Percentiles rank a stretch among this genome's conserved stretches.
Conservation (phyloP, 2,113 vertebrate species). For the Cromileptes altivelis region DNA sequence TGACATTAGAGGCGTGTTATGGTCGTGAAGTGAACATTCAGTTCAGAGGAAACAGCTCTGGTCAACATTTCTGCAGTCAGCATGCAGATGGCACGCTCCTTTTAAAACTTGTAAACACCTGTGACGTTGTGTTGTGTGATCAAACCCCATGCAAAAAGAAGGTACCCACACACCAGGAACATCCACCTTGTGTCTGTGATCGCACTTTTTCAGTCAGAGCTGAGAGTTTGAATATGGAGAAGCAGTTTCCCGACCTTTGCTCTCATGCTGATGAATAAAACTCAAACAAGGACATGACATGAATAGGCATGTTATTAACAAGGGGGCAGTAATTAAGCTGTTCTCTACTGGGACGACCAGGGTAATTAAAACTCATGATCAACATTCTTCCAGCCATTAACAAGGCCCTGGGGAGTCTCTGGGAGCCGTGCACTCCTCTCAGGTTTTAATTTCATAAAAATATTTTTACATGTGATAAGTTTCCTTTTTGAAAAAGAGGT, state of each 20-base stretch:
- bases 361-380: conserved; percentile 61
- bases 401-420: background rate
- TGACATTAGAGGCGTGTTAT: too few species aligned
- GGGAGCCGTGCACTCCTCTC: background rate
- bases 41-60: too few species aligned
- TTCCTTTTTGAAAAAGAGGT: background rate
- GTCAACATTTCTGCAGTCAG: too few species aligned
- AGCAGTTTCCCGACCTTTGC: background rate
- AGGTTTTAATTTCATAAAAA: background rate
- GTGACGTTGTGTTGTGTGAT: too few species aligned
- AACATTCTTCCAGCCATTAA: conserved; percentile 30
- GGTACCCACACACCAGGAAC: background rate
- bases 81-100: too few species aligned
- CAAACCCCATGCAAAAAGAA: background rate
- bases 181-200: too few species aligned
- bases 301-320: conserved; percentile 52
- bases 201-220: too few species aligned
- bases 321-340: conserved; percentile 60
- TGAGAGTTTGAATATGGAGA: background rate
- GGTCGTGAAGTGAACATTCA: too few species aligned
- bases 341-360: conserved; percentile 19
- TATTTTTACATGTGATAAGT: background rate
- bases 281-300: conserved; percentile 13
- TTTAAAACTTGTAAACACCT: too few species aligned
- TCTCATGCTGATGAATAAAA: conserved; percentile 34